These are phyloP conservation scores for Diprion similis DNA, from an alignment of 1,140 invertebrate genomes.

Conservation along the genomic window DNA sequence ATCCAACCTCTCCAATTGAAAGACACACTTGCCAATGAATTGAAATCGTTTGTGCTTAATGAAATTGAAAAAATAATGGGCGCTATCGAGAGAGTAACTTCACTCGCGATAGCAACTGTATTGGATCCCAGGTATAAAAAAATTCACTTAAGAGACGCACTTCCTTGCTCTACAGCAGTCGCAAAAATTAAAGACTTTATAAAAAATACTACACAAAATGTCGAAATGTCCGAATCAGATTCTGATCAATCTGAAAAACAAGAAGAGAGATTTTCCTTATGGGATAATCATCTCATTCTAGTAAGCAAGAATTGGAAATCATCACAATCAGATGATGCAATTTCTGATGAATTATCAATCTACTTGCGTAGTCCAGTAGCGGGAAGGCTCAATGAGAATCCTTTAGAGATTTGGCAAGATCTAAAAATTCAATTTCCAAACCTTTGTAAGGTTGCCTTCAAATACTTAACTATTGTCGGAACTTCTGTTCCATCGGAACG, in stretches of 20 bases:
- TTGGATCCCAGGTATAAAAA: slow-evolving; percentile 40
- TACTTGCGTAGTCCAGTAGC: slow-evolving; percentile 31
- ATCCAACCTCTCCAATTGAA: slow-evolving; percentile 34
- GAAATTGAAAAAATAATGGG: slow-evolving; percentile 40
- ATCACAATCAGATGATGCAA: not conserved
- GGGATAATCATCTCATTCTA: not conserved
- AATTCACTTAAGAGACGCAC: slow-evolving; percentile 31
- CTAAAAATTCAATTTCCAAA: slow-evolving; percentile 43
- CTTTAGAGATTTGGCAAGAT: slow-evolving; percentile 48
- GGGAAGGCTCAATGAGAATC: slow-evolving; percentile 44
- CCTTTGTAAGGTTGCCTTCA: slow-evolving; percentile 41
- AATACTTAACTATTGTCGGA: slow-evolving; percentile 45
- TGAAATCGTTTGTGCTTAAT: slow-evolving; percentile 19
- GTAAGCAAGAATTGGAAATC: not conserved
- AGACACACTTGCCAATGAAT: slow-evolving; percentile 27
- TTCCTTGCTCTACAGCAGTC: slow-evolving; percentile 35
- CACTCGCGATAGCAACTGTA: slow-evolving; percentile 30
- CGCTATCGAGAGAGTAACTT: slow-evolving; percentile 30
- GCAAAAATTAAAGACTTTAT: slow-evolving; percentile 32
- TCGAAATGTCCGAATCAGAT: not conserved
- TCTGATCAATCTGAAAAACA: not conserved
- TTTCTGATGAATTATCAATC: slow-evolving; percentile 10
- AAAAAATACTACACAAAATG: slow-evolving; percentile 30
- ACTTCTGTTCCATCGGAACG: slow-evolving; percentile 51
- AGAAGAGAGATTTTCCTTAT: not conserved